phyloP scores from a whole-genome alignment of 2,888 invertebrate genomes.

The Cryptops parisi region DNA sequence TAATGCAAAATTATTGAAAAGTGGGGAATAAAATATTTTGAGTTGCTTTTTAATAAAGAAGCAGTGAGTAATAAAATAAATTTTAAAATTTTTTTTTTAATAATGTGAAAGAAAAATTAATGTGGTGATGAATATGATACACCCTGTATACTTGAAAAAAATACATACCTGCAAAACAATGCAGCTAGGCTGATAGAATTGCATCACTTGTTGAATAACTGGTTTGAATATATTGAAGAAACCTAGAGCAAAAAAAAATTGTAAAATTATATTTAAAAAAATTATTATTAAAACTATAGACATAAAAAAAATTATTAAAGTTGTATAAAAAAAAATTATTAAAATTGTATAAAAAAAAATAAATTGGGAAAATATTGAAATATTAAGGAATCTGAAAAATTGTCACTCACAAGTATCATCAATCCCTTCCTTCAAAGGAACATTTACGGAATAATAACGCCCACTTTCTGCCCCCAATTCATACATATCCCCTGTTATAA shows the following conservation, averaged over 20 bases:
- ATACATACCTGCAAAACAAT: constrained; percentile 56
- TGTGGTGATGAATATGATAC: too few relatives aligned
- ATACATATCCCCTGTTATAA: constrained; percentile 67
- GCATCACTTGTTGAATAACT: constrained; percentile 79
- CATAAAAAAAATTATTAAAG: too few relatives aligned
- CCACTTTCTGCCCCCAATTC: constrained; percentile 95
- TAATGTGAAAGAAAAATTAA: too few relatives aligned
- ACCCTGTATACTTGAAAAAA: too few relatives aligned
- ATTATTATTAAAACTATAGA: too few relatives aligned
- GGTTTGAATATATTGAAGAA: constrained; percentile 91
- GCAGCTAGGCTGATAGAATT: constrained; percentile 88
- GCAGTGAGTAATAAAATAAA: not conserved
- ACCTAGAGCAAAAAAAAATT: too few relatives aligned
- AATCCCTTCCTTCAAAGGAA: constrained; percentile 94
- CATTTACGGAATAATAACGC: constrained; percentile 93
- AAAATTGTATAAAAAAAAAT: too few relatives aligned
- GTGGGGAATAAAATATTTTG: too few relatives aligned
- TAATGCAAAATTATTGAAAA: too few relatives aligned
- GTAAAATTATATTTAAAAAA: too few relatives aligned
- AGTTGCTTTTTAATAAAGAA: too few relatives aligned
- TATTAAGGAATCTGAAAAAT: not conserved
- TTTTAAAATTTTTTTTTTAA: constrained; percentile 1
- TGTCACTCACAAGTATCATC: constrained; percentile 49
- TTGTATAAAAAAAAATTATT: not conserved
- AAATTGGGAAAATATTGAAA: not conserved